phyloP scores from a whole-genome alignment of 2,797 vertebrate species.

The Rhadinocentrus ornatus region DNA sequence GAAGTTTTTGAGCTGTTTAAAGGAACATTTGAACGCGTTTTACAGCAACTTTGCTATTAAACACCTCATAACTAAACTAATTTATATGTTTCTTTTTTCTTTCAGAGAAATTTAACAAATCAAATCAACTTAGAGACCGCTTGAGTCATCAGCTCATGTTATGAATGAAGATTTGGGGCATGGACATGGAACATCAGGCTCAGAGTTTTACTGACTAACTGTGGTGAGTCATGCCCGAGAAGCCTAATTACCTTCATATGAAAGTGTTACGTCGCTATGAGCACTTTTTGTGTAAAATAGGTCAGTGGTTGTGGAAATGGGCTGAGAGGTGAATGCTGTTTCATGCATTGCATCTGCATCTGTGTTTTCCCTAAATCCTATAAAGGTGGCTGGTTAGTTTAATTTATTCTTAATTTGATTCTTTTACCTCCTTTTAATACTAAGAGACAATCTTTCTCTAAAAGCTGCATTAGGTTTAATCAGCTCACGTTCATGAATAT shows the following conservation, averaged over 20 bases:
- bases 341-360: slow-evolving; percentile 3
- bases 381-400: background rate
- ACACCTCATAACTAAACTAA: slow-evolving; percentile 14
- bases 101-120: slow-evolving; percentile 26
- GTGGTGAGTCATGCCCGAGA: slow-evolving; percentile 67
- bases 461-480: slow-evolving; percentile 50
- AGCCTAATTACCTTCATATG: slow-evolving; percentile 71
- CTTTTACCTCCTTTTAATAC: slow-evolving; percentile 18
- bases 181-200: slow-evolving; percentile 61
- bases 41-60: slow-evolving; percentile 31
- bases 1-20: slow-evolving; percentile 9
- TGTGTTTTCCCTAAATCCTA: slow-evolving; percentile 13
- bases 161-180: slow-evolving; percentile 43
- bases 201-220: slow-evolving; percentile 58
- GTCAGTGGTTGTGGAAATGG: slow-evolving; percentile 41
- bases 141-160: slow-evolving; percentile 12
- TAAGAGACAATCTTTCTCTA: slow-evolving; percentile 15
- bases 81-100: background rate
- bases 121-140: background rate
- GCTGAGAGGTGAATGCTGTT: slow-evolving; percentile 32
- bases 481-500: slow-evolving; percentile 59
- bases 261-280: slow-evolving; percentile 58
- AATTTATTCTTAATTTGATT: slow-evolving; percentile 36
- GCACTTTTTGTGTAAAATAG: slow-evolving; percentile 59
- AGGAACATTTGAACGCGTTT: slow-evolving; percentile 40